A percentile compares a stretch with the other conserved stretches of the same genome.
These are phyloP conservation scores for Synanthedon tipuliformis DNA, from an alignment of 2,888 invertebrate genomes.

Conservation along the genomic window DNA sequence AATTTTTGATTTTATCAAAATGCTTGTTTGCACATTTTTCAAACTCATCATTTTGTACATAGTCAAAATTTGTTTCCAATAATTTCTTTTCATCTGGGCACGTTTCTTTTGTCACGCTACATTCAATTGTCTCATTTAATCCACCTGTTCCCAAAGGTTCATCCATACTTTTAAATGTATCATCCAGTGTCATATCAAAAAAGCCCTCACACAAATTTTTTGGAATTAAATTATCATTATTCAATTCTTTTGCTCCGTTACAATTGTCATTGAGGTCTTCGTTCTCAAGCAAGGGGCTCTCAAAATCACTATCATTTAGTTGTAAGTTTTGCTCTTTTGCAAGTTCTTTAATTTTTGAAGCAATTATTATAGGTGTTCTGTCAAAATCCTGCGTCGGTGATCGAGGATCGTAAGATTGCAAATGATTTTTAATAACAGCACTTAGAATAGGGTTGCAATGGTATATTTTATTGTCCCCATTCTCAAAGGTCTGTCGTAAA, in stretches of 20 bases:
- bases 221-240: slow-evolving; percentile 37
- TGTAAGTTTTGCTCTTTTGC: slow-evolving; percentile 18
- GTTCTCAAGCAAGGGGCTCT: slow-evolving; percentile 29
- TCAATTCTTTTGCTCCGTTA: slow-evolving; percentile 20
- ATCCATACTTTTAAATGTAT: slow-evolving; percentile 39
- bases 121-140: slow-evolving; percentile 48
- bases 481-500: slow-evolving; percentile 58
- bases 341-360: slow-evolving; percentile 25
- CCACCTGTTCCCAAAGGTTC: slow-evolving; percentile 52
- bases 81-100: slow-evolving; percentile 50
- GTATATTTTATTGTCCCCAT: slow-evolving; percentile 45
- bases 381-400: slow-evolving; percentile 72
- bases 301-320: slow-evolving; percentile 10
- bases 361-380: slow-evolving; percentile 68
- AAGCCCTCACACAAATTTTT: slow-evolving; percentile 53
- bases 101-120: slow-evolving; percentile 27
- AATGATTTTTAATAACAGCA: slow-evolving; percentile 58
- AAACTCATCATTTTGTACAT: slow-evolving; percentile 35
- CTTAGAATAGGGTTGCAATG: slow-evolving; percentile 60
- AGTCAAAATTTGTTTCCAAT: slow-evolving; percentile 74
- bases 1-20: slow-evolving; percentile 28
- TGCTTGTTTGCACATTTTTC: slow-evolving; percentile 28
- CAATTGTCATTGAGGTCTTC: slow-evolving; percentile 19
- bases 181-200: slow-evolving; percentile 44
- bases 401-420: slow-evolving; percentile 67